A percentile compares a stretch with the other conserved stretches of the same genome.
phyloP scores from a whole-genome alignment of 2,797 vertebrate species.

The Ispidina lecontei region DNA sequence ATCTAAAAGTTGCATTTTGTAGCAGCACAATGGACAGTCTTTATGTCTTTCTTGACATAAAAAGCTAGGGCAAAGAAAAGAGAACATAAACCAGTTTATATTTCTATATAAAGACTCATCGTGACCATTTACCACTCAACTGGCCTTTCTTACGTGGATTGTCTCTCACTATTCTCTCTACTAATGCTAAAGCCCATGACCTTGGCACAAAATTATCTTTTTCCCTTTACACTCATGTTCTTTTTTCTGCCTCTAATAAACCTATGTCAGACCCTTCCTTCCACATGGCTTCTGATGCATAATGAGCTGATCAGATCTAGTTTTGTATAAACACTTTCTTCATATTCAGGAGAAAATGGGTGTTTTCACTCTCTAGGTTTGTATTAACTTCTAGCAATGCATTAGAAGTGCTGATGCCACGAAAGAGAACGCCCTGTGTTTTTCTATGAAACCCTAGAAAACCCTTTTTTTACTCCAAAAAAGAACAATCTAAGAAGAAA shows the following conservation, averaged over 20 bases:
- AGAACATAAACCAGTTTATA: not conserved
- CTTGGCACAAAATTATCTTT: not conserved
- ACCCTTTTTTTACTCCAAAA: not conserved
- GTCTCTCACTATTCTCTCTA: not conserved
- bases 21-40: not conserved
- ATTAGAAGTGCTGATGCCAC: not conserved
- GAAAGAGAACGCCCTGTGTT: not conserved
- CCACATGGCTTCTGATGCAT: rapidly evolving
- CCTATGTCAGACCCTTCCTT: not conserved
- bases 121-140: not conserved
- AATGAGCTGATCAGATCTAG: not conserved
- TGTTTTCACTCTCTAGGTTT: not conserved
- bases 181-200: not conserved
- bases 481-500: not conserved
- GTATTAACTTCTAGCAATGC: not conserved
- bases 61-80: not conserved
- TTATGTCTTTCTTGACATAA: too few species aligned
- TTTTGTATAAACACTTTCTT: not conserved
- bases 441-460: not conserved
- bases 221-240: not conserved
- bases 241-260: not conserved
- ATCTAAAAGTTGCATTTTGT: not conserved
- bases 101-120: not conserved
- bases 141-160: not conserved
- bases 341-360: not conserved